Evolutionary conservation across 2,113 vertebrate species (phyloP).

Genomic region (Ammospiza nelsoni): DNA sequence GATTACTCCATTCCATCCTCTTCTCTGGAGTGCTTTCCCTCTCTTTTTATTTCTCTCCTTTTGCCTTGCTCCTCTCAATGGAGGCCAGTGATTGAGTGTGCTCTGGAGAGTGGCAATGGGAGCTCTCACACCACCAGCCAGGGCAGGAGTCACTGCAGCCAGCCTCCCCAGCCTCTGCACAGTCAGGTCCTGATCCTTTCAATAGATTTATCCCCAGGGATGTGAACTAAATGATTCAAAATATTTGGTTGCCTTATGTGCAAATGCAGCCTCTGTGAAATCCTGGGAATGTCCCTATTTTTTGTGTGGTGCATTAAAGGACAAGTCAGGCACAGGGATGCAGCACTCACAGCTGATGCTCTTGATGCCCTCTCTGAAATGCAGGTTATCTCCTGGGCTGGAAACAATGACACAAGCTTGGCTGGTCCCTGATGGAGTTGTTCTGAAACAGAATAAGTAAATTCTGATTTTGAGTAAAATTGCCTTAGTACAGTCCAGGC

Average conservation of each 20-base stretch:
- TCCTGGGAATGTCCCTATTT: background rate
- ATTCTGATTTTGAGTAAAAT: background rate
- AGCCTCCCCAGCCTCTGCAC: background rate
- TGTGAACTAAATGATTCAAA: background rate
- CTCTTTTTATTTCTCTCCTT: background rate
- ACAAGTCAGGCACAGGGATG: background rate
- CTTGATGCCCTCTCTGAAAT: background rate
- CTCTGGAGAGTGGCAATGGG: background rate
- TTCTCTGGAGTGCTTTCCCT: background rate
- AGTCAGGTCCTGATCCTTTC: background rate
- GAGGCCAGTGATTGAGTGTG: background rate
- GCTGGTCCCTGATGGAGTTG: background rate
- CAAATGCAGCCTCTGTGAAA: background rate
- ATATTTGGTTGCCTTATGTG: background rate
- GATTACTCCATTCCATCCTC: conserved; percentile 26
- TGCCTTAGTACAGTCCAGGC: background rate
- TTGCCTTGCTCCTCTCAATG: background rate
- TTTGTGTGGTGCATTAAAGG: background rate
- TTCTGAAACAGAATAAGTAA: background rate
- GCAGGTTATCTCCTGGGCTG: background rate
- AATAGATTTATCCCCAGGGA: background rate
- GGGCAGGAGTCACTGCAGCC: background rate
- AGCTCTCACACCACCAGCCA: background rate
- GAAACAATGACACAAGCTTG: background rate
- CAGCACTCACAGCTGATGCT: background rate